phyloP scores from a whole-genome alignment of 2,797 vertebrate species.

The Chiloscyllium punctatum region DNA sequence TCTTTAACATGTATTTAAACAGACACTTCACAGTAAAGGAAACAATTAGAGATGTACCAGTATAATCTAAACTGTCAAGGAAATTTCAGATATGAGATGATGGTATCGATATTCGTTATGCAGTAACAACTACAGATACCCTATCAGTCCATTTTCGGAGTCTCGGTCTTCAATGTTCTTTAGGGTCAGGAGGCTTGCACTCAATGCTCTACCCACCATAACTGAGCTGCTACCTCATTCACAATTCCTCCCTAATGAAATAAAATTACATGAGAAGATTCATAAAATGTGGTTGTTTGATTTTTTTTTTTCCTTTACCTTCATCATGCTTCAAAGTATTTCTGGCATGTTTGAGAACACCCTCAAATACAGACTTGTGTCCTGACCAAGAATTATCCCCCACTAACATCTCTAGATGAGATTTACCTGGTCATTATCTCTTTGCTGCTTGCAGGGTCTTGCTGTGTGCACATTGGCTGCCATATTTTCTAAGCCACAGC shows the following conservation, averaged over 20 bases:
- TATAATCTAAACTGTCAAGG: not conserved
- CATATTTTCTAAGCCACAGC: not conserved
- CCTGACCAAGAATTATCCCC: not conserved
- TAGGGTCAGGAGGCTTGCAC: not conserved
- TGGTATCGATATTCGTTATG: not conserved
- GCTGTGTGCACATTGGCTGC: not conserved
- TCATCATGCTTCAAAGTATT: not conserved
- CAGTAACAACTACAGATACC: not conserved
- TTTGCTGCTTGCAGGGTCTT: not conserved
- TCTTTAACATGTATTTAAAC: conserved; percentile 17
- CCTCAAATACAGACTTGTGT: not conserved
- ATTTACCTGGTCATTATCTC: not conserved
- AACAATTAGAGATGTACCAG: not conserved
- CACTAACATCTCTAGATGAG: not conserved
- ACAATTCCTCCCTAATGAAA: not conserved
- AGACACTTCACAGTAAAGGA: not conserved
- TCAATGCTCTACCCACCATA: not conserved
- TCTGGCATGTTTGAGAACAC: not conserved
- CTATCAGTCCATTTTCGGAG: not conserved
- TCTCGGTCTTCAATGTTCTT: not conserved
- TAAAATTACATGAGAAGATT: not conserved
- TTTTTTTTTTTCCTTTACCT: not conserved
- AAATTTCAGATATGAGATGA: not conserved
- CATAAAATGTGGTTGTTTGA: not conserved
- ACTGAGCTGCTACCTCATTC: not conserved